Base-by-base conservation (phyloP, 1,140 invertebrate genomes). In the Diorhabda sublineata region DNA sequence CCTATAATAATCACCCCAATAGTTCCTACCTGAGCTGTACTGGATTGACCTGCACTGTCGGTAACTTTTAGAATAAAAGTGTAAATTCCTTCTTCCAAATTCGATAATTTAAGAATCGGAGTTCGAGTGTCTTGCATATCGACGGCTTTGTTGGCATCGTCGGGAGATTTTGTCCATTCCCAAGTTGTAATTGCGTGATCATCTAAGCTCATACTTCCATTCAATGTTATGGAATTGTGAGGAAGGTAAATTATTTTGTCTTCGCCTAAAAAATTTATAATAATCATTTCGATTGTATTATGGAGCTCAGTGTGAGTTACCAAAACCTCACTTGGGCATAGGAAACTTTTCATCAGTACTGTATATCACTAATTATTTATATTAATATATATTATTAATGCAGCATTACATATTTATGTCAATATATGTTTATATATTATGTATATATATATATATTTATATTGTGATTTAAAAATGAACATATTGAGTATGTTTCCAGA, bases 71-170 rank as follows among this genome's bases (percentile, higher is more conserved):
- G 82, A 5, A 92, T 90, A 84, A 97, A 98, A 5, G 93, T 96
- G 78, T 98, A 98, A 82, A 96, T 92, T 64, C 96, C 96, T 78
- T 95, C 92, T 78, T 96, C 93, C 66, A 98, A 83, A 81, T 97
- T 93, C 3, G 93, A 95, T 3, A 98, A 81, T 81, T 85, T 78
- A 26, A 83, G 78, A 78, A 92, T 94, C 2, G 95, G 93, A 1
- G 94, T 96, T 74, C 92, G 87, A 0, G 95, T 96, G 71, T 96
- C 93, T 85, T 95, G 92, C 92, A 97, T 96, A 78, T 97, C 95
- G 9, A 94, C 94, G 6, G 94, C 92, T 82, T 94, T 94, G 67
- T 92, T 89, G 67, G 92, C 89, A 78, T 94, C 92, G 57, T 90
- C 90, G 0, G 90, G 87, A 67, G 91, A 91, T 79, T 96, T 96